Conservation (phyloP, 2,113 vertebrate genomes). For the Agelaius phoeniceus region DNA sequence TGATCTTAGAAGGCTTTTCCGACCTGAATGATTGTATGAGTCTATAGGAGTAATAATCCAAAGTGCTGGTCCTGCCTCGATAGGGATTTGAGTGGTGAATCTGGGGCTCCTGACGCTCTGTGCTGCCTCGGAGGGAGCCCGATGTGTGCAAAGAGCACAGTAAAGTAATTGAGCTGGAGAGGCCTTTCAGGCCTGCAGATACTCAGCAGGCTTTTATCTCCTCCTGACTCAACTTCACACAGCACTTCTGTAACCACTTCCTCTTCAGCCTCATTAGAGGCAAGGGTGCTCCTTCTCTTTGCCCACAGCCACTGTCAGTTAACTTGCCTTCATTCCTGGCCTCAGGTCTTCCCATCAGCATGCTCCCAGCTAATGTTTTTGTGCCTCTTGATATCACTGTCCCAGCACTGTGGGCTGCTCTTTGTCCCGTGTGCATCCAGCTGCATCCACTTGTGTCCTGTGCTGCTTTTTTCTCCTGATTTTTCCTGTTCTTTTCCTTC, state of each 20-base stretch:
- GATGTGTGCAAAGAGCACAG: background rate
- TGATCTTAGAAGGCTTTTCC: background rate
- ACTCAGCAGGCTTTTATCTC: conserved; percentile 14
- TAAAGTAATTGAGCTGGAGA: background rate
- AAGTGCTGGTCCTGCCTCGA: background rate
- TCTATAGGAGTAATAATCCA: background rate
- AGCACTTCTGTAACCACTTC: background rate
- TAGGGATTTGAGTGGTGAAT: background rate
- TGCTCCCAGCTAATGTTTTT: accelerated
- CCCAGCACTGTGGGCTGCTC: background rate
- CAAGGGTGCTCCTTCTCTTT: background rate
- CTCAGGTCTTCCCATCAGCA: background rate
- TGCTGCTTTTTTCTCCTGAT: background rate
- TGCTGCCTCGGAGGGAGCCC: background rate
- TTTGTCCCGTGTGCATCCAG: background rate
- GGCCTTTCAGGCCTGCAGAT: background rate
- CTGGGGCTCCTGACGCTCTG: background rate
- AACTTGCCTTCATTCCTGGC: background rate
- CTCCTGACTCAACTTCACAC: background rate
- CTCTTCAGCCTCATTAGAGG: conserved; percentile 9
- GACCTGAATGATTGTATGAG: background rate
- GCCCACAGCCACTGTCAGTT: background rate
- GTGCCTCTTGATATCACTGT: background rate
- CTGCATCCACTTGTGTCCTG: background rate
- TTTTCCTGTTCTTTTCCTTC: background rate